Evolutionary conservation across 2,113 vertebrate species (phyloP).

Genomic region (Cottus gobio): DNA sequence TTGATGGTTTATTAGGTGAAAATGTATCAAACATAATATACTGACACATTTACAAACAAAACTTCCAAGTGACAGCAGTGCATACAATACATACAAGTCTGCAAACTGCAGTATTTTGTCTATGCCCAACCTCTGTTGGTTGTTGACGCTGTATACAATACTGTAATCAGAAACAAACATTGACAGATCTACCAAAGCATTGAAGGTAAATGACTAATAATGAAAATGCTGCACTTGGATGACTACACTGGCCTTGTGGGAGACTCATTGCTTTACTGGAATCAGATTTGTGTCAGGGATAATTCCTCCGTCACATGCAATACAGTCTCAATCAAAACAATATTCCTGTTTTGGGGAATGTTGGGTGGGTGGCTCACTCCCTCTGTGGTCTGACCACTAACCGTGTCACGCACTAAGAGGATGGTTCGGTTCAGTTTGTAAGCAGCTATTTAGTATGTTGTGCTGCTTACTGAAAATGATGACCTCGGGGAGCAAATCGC

Average conservation of each 20-base stretch:
- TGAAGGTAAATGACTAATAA: slow-evolving; percentile 34
- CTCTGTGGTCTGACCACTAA: slow-evolving; percentile 61
- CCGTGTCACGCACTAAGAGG: slow-evolving; percentile 50
- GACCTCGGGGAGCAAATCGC: background rate
- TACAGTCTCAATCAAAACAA: slow-evolving; percentile 53
- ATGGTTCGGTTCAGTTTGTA: slow-evolving; percentile 40
- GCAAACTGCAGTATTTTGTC: background rate
- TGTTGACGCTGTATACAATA: background rate
- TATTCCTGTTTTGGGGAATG: slow-evolving; percentile 35
- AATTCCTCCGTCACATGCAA: slow-evolving; percentile 68
- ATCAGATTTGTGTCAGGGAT: slow-evolving; percentile 51
- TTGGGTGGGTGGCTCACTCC: slow-evolving; percentile 44
- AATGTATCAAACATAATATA: background rate
- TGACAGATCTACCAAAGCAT: background rate
- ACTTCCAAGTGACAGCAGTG: background rate
- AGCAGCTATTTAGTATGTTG: slow-evolving; percentile 49
- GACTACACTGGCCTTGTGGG: slow-evolving; percentile 30
- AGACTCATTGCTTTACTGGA: slow-evolving; percentile 56
- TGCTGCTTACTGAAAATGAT: slow-evolving; percentile 44
- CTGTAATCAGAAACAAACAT: background rate
- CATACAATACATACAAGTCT: background rate
- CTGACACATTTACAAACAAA: background rate
- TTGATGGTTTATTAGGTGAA: background rate
- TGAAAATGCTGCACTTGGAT: slow-evolving; percentile 23
- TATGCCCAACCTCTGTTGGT: too few relatives aligned